These are phyloP conservation scores for Takifugu flavidus DNA, from an alignment of 2,113 vertebrate species.

Conservation along the genomic window DNA sequence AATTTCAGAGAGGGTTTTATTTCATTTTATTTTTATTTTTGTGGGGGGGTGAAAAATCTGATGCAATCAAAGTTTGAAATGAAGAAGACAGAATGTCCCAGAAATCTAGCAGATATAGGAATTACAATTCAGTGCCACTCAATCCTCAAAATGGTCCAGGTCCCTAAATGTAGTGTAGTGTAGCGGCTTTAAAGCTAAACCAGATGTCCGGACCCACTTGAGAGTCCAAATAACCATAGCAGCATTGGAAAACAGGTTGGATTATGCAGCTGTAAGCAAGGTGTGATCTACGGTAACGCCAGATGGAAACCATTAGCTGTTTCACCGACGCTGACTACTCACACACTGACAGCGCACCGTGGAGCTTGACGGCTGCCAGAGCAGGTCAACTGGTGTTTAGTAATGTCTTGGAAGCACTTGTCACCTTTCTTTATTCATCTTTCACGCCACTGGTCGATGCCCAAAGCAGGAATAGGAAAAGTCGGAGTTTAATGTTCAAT, in stretches of 20 bases:
- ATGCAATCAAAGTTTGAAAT: too few relatives aligned
- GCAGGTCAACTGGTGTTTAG: slow-evolving; percentile 19
- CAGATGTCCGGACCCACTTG: slow-evolving; percentile 57
- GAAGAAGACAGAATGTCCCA: too few relatives aligned
- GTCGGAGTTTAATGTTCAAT: background rate
- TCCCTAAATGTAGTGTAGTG: slow-evolving; percentile 20
- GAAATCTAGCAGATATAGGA: too few relatives aligned
- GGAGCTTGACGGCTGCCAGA: slow-evolving; percentile 24
- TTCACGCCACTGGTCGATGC: slow-evolving; percentile 10
- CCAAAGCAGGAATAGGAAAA: background rate
- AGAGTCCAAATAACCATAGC: slow-evolving; percentile 26
- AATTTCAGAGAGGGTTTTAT: too few relatives aligned
- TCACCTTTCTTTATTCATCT: slow-evolving; percentile 32
- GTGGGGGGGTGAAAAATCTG: too few relatives aligned
- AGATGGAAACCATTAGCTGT: slow-evolving; percentile 52
- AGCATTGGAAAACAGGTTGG: slow-evolving; percentile 30
- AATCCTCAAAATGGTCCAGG: slow-evolving; percentile 1
- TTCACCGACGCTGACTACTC: slow-evolving; percentile 39
- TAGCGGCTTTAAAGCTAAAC: slow-evolving; percentile 29
- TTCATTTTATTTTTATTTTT: too few relatives aligned
- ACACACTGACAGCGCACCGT: slow-evolving; percentile 40
- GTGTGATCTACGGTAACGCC: slow-evolving; percentile 38
- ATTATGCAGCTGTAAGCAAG: slow-evolving; percentile 32
- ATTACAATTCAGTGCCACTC: background rate
- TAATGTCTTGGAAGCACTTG: slow-evolving; percentile 39